Percentiles rank a stretch among this genome's conserved stretches.
phyloP scores from a whole-genome alignment of 1,140 invertebrate species.

The Aphis gossypii region DNA sequence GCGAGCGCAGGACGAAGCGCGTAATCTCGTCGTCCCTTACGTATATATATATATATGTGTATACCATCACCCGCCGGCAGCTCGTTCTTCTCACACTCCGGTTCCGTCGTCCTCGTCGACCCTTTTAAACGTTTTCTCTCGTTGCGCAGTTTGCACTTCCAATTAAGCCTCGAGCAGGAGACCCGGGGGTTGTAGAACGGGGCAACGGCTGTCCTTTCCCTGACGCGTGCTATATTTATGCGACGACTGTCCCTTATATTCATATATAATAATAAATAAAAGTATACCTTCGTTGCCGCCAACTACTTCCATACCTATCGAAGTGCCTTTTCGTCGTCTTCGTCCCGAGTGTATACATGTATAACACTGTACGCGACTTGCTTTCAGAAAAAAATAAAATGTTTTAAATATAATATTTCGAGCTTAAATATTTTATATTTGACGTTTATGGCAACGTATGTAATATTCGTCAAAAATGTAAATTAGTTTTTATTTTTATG shows the following conservation, averaged over 20 bases:
- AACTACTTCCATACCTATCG: neutral
- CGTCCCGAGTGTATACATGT: neutral
- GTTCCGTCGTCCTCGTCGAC: neutral
- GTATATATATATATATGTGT: neutral
- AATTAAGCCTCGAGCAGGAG: neutral
- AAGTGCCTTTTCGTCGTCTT: neutral
- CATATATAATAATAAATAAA: neutral
- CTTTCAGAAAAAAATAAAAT: neutral
- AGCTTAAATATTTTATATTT: neutral
- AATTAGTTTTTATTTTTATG: neutral
- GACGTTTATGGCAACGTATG: neutral
- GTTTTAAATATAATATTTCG: neutral
- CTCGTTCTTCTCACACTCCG: neutral
- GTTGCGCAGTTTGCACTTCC: slow-evolving; percentile 19
- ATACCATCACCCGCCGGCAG: neutral
- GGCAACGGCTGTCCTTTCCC: neutral
- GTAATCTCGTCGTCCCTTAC: slow-evolving; percentile 27
- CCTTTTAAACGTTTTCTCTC: slow-evolving; percentile 42
- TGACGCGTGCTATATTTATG: neutral
- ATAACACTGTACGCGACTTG: neutral
- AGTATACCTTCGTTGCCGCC: neutral
- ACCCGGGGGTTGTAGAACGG: neutral
- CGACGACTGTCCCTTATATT: neutral
- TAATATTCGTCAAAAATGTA: no score
- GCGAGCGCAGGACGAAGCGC: neutral